Evolutionary conservation across 2,113 vertebrate species (phyloP).

Genomic region (Archilochus colubris): DNA sequence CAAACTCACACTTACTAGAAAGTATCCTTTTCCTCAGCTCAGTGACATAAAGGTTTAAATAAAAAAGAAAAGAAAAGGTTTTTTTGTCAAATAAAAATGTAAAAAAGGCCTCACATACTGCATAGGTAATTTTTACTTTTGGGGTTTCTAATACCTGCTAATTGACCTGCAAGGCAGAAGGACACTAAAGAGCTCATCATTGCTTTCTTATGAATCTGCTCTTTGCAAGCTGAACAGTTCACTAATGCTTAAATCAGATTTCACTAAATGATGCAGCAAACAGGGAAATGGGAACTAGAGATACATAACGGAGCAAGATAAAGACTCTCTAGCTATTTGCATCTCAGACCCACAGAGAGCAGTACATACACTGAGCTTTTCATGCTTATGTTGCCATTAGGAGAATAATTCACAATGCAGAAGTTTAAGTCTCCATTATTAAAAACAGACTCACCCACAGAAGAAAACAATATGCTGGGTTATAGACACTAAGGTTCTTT

Average conservation of each 20-base stretch:
- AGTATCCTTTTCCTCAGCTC: not conserved
- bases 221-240: not conserved
- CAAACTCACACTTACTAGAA: not conserved
- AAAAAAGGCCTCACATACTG: not conserved
- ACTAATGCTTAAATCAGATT: not conserved
- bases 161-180: not conserved
- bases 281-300: not conserved
- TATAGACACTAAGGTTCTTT: not conserved
- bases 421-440: not conserved
- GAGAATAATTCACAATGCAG: not conserved
- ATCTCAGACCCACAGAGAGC: not conserved
- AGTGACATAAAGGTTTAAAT: not conserved
- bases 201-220: not conserved
- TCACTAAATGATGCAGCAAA: not conserved
- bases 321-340: not conserved
- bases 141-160: not conserved
- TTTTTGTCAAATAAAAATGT: not conserved
- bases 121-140: not conserved
- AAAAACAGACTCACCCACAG: not conserved
- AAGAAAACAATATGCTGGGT: not conserved
- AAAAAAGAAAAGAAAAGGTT: not conserved
- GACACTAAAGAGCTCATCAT: not conserved
- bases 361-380: not conserved
- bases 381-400: not conserved
- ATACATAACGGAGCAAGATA: not conserved